Base-by-base conservation (phyloP, 2,888 invertebrate species). In the Amblyteles armatorius region DNA sequence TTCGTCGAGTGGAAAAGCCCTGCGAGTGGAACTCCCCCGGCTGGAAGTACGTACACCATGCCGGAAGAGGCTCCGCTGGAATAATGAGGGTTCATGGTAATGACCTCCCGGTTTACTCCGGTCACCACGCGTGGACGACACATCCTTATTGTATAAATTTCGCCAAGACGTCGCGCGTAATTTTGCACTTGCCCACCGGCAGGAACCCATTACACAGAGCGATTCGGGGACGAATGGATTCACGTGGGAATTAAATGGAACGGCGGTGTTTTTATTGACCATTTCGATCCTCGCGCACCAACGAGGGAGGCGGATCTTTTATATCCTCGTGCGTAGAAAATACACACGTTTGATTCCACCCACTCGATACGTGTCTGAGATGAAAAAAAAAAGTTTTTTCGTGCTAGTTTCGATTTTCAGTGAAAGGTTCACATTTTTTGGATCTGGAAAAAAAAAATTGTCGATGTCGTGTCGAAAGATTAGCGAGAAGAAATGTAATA, bases 61-160 rank as follows among this genome's bases (percentile, higher is more conserved):
- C 65, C 65, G 19, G 9, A 67, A 67, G 65, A 36, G 7, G 13
- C 63, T 36, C 19, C 26, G 19, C 36, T 19, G 40, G 16, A 67
- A 67, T 60, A 60, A 60, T 60, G 60, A 60, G 60, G 60, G 60
- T 60, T 60, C 60, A 60, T 33, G 60, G 29, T 60, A 60, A 60
- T 60, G 60, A 60, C 60, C 60, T 26, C 33, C 0, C 5, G 26
- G 16, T 60, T 26, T 60, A 33, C 29, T 16, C 13, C 11, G 26
- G 57, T 29, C 60, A 33, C 26, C 60, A 16, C 33, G 60, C 33
- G 60, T 33, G 33, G 60, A 33, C 29, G 60, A 60, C 60, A 60
- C 60, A 33, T 33, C 29, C 26, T 60, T 33, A 60, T 60, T 33
- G 29, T 13, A 29, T 29, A 60, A 60, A 60, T 60, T 60, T 33